Percentiles rank a stretch among this genome's conserved stretches.
Evolutionary conservation across 2,888 invertebrate genomes (phyloP).

Genomic region (Zygothrica quintamaculata): DNA sequence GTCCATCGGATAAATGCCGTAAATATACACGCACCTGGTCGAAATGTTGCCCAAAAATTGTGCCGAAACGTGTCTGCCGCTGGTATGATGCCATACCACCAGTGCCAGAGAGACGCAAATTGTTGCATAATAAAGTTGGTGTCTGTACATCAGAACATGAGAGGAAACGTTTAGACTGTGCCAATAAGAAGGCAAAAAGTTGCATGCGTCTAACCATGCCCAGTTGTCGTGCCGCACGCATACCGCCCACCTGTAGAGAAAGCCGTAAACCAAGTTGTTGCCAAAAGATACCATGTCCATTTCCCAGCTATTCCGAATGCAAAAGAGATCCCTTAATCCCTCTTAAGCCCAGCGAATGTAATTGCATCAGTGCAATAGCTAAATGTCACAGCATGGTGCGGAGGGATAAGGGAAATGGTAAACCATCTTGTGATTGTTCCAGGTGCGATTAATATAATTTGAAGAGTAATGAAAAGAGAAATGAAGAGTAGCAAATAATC

Average conservation of each 20-base stretch:
- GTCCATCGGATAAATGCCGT: constrained; percentile 48
- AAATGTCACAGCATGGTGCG: too few species aligned
- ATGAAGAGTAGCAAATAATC: too few species aligned
- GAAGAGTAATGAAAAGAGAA: too few species aligned
- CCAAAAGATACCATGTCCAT: constrained; percentile 36
- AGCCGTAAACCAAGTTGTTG: too few species aligned
- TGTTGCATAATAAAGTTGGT: constrained; percentile 16
- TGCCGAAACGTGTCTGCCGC: constrained; percentile 42
- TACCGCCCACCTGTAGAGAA: constrained; percentile 53
- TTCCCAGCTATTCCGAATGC: constrained; percentile 70
- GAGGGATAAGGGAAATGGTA: too few species aligned
- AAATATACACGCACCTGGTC: constrained; percentile 66
- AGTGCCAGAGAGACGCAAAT: constrained; percentile 23
- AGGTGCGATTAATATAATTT: too few species aligned
- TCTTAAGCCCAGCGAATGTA: too few species aligned
- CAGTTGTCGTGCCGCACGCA: constrained; percentile 50
- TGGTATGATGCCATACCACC: constrained; percentile 49
- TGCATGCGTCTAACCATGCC: constrained; percentile 51
- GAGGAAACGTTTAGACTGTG: constrained; percentile 10
- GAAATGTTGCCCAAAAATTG: constrained; percentile 55
- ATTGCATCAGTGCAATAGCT: too few species aligned
- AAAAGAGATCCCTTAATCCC: constrained; percentile 4
- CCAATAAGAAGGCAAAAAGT: neutral
- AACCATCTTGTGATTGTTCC: too few species aligned
- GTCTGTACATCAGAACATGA: constrained; percentile 25